phyloP scores from a whole-genome alignment of 2,797 vertebrate species.

The Echiichthys vipera region DNA sequence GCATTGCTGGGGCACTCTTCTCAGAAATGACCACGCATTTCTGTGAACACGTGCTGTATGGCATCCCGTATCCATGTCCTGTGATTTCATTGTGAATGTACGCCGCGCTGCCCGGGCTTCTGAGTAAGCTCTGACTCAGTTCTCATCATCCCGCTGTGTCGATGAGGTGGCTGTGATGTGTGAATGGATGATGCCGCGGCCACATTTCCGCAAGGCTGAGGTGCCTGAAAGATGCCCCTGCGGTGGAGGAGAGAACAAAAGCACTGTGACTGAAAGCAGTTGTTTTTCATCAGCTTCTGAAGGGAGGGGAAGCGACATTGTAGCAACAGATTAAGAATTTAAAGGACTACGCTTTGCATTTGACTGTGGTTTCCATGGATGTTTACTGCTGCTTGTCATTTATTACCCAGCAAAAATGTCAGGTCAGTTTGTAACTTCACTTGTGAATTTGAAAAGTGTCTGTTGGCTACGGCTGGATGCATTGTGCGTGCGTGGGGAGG shows the following conservation, averaged over 20 bases:
- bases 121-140: conserved; percentile 44
- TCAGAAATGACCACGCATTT: conserved; percentile 39
- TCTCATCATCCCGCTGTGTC: conserved; percentile 19
- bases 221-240: conserved; percentile 45
- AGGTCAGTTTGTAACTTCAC: conserved; percentile 29
- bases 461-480: conserved; percentile 24
- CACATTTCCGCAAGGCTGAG: conserved; percentile 19
- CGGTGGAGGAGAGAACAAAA: conserved; percentile 33
- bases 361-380: conserved; percentile 32
- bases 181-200: conserved; percentile 20
- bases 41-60: conserved; percentile 17
- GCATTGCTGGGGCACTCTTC: conserved; percentile 12
- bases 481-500: conserved; percentile 8
- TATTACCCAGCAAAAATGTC: conserved; percentile 22
- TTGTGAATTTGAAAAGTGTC: not conserved
- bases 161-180: conserved; percentile 31
- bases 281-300: conserved; percentile 18
- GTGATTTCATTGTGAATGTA: conserved; percentile 50
- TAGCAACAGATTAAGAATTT: not conserved
- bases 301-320: not conserved
- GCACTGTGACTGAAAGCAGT: conserved; percentile 20
- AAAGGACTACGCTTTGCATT: not conserved
- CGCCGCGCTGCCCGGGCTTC: conserved; percentile 51
- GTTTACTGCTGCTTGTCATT: conserved; percentile 39
- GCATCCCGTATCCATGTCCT: conserved; percentile 18